phyloP scores from a whole-genome alignment of 2,888 invertebrate genomes.

The Leucophenga montana region DNA sequence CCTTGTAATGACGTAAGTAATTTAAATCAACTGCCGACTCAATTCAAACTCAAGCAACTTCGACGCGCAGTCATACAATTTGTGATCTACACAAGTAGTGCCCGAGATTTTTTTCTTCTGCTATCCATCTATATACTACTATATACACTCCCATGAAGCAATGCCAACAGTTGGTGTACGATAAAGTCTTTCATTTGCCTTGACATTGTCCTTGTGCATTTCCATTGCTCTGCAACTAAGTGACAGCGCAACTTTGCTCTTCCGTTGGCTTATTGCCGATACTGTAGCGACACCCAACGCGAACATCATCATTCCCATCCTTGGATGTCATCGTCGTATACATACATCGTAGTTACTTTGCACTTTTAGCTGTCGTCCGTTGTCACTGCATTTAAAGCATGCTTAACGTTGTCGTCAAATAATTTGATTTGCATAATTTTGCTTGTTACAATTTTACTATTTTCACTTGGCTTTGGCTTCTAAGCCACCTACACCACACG shows the following conservation, averaged over 20 bases:
- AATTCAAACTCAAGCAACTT: slow-evolving; percentile 5
- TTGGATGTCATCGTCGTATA: slow-evolving; percentile 11
- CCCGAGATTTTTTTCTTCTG: background rate
- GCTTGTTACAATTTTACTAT: slow-evolving; percentile 47
- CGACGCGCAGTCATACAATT: background rate
- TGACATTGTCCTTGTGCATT: slow-evolving; percentile 35
- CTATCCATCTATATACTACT: background rate
- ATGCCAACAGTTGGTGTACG: slow-evolving; percentile 8
- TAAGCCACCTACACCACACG: slow-evolving; percentile 12
- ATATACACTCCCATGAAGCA: background rate
- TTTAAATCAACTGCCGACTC: slow-evolving; percentile 3
- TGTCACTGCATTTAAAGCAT: slow-evolving; percentile 49
- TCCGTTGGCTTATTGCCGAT: background rate
- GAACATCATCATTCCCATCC: slow-evolving; percentile 6
- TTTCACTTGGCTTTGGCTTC: background rate
- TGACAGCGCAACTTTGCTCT: background rate
- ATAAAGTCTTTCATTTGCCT: slow-evolving; percentile 18
- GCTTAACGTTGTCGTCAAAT: slow-evolving; percentile 65
- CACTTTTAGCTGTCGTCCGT: slow-evolving; percentile 15
- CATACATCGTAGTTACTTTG: slow-evolving; percentile 20
- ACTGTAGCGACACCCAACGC: slow-evolving; percentile 15
- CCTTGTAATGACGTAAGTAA: background rate
- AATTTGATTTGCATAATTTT: slow-evolving; percentile 71
- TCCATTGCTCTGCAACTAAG: background rate
- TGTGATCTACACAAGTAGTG: background rate